phyloP scores from a whole-genome alignment of 2,888 invertebrate genomes.

The Phyllotreta striolata region DNA sequence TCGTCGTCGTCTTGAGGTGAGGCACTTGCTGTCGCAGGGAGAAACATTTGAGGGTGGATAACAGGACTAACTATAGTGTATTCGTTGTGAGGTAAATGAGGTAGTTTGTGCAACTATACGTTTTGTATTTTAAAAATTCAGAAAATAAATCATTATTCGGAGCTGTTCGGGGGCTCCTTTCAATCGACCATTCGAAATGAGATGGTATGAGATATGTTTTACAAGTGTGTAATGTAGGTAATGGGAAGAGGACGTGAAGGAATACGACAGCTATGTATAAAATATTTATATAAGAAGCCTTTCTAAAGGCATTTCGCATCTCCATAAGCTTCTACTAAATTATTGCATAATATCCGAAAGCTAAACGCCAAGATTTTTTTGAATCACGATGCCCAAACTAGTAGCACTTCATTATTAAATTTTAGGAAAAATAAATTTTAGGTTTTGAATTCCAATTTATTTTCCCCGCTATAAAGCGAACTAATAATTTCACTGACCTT shows the following conservation, averaged over 20 bases:
- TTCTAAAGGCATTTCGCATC: constrained; percentile 58
- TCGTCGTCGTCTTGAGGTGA: constrained; percentile 66
- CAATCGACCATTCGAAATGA: constrained; percentile 49
- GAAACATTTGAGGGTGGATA: constrained; percentile 42
- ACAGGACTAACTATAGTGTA: constrained; percentile 36
- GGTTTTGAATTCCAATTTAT: constrained; percentile 44
- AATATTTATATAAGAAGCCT: constrained; percentile 53
- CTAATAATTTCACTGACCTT: constrained; percentile 57
- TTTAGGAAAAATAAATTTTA: constrained; percentile 44
- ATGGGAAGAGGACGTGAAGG: constrained; percentile 46
- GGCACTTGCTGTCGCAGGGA: constrained; percentile 58
- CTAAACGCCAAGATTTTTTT: constrained; percentile 33
- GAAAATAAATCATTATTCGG: constrained; percentile 56
- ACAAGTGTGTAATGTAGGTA: constrained; percentile 44
- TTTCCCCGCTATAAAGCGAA: constrained; percentile 44
- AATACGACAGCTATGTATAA: constrained; percentile 57
- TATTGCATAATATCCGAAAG: constrained; percentile 47
- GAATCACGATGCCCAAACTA: constrained; percentile 47
- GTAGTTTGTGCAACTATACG: constrained; percentile 48
- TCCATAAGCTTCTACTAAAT: constrained; percentile 53
- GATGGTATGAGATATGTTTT: constrained; percentile 46
- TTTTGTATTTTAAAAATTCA: constrained; percentile 40
- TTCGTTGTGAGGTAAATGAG: constrained; percentile 36
- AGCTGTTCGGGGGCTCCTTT: constrained; percentile 44
- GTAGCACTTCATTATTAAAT: constrained; percentile 36